Conservation (phyloP, 2,113 vertebrate genomes). For the Anthoscopus minutus region DNA sequence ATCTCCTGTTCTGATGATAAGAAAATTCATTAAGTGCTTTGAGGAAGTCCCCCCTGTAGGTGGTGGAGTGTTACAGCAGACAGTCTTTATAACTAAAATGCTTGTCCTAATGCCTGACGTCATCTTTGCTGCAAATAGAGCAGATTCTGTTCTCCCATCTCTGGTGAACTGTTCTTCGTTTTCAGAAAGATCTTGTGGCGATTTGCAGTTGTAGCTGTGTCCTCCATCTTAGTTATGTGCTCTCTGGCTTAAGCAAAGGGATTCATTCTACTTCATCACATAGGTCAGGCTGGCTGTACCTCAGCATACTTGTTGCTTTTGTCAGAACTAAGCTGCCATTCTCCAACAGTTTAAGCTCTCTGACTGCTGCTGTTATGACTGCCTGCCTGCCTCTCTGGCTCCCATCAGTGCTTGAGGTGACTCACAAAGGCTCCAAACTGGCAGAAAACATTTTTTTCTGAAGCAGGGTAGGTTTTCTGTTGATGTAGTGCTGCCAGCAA, state of each 20-base stretch:
- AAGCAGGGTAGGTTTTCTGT: background rate
- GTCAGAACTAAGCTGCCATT: background rate
- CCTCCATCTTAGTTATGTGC: background rate
- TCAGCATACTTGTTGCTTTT: background rate
- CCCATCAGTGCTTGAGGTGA: background rate
- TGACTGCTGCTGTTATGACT: background rate
- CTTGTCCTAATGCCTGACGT: constrained; percentile 15
- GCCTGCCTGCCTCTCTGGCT: background rate
- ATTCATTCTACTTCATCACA: background rate
- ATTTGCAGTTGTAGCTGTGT: background rate
- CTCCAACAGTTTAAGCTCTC: background rate
- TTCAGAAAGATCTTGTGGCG: background rate
- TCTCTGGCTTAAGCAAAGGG: background rate
- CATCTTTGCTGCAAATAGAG: constrained; percentile 41
- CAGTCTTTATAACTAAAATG: background rate
- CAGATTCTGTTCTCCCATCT: constrained; percentile 3
- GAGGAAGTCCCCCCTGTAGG: background rate
- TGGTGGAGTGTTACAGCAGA: background rate
- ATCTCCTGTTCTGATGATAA: background rate
- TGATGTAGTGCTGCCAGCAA: background rate
- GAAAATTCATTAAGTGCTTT: background rate
- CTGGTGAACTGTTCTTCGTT: background rate
- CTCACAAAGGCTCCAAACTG: constrained; percentile 2
- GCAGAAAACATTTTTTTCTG: background rate
- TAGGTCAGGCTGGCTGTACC: background rate